Conservation (phyloP, 2,113 vertebrate genomes). For the Macaca nemestrina region DNA sequence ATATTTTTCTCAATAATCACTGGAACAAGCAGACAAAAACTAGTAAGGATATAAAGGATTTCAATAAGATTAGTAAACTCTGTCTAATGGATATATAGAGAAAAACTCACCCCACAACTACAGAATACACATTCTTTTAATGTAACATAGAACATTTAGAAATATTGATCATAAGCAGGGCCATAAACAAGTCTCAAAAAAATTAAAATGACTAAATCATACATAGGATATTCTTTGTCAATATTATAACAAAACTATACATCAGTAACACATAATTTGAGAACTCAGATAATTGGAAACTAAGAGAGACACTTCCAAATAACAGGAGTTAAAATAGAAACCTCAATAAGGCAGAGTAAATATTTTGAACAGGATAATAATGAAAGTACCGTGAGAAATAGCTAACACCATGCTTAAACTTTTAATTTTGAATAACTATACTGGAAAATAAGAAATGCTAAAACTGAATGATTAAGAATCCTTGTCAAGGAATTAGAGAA, state of each 20-base stretch:
- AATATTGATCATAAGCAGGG: background rate
- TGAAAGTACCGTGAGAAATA: background rate
- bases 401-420: background rate
- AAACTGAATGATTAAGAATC: background rate
- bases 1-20: background rate
- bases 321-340: background rate
- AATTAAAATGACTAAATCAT: background rate
- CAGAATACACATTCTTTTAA: background rate
- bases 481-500: background rate
- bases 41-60: background rate
- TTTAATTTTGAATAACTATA: background rate
- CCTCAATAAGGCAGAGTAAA: background rate
- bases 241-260: background rate
- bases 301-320: background rate
- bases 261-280: background rate
- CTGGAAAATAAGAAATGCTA: background rate
- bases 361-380: background rate
- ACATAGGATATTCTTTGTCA: background rate
- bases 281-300: background rate
- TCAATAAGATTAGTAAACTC: background rate
- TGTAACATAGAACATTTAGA: background rate
- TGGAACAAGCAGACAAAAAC: background rate
- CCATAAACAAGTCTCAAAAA: background rate
- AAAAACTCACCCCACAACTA: background rate
- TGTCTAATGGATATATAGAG: background rate